Percentiles rank a stretch among this genome's conserved stretches.
These are phyloP conservation scores for Xiphorhynchus elegans DNA, from an alignment of 2,113 vertebrate genomes.

Conservation along the genomic window DNA sequence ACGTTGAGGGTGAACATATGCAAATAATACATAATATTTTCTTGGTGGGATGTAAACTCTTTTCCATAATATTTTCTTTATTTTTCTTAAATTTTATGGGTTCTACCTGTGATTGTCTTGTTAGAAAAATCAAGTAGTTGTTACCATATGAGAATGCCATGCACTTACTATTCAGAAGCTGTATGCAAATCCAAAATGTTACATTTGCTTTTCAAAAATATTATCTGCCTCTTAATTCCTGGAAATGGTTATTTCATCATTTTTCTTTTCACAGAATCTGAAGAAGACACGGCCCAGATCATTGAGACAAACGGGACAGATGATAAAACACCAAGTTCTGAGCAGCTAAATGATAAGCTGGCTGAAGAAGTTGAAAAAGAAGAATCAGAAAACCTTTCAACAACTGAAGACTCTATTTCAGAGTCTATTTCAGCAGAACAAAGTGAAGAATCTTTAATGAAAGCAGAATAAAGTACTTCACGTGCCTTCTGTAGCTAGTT, in stretches of 20 bases:
- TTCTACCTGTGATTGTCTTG: background rate
- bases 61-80: background rate
- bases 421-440: constrained; percentile 72
- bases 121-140: background rate
- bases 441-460: constrained; percentile 80
- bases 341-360: constrained; percentile 48
- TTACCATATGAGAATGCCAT: background rate
- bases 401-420: constrained; percentile 23
- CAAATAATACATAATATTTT: background rate
- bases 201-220: background rate
- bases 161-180: background rate
- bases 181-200: background rate
- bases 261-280: constrained; percentile 66
- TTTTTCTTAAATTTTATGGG: background rate
- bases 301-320: constrained; percentile 40
- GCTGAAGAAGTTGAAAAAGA: constrained; percentile 61
- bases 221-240: background rate
- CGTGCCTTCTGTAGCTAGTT: constrained; percentile 76
- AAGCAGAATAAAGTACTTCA: constrained; percentile 83
- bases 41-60: background rate
- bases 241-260: background rate
- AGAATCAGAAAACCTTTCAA: constrained; percentile 48
- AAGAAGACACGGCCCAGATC: constrained; percentile 41
- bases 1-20: background rate
- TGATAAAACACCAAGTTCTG: constrained; percentile 38